These are phyloP conservation scores for Monopis laevigella DNA, from an alignment of 2,888 invertebrate genomes.

Conservation along the genomic window DNA sequence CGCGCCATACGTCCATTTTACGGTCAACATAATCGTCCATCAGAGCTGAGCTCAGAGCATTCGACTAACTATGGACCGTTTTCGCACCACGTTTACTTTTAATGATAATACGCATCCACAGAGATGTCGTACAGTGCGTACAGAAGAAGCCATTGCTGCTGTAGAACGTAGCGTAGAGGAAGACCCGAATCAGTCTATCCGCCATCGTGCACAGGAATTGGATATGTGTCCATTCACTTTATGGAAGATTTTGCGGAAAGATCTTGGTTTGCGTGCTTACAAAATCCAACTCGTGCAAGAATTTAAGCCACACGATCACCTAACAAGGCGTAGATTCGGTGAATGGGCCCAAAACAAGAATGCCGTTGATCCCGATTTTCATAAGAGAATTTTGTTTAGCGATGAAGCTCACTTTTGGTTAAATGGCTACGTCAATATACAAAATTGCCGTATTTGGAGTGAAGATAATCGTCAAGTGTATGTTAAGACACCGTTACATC, in stretches of 20 bases:
- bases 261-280: conserved; percentile 24
- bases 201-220: conserved; percentile 24
- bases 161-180: too few species aligned
- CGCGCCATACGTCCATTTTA: too few species aligned
- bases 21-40: too few species aligned
- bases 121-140: too few species aligned
- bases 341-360: conserved; percentile 23
- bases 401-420: conserved; percentile 27
- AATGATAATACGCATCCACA: too few species aligned
- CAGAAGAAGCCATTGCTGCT: too few species aligned
- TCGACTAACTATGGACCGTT: too few species aligned
- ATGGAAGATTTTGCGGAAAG: conserved; percentile 20
- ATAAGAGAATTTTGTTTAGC: conserved; percentile 19
- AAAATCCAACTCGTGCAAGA: conserved; percentile 19
- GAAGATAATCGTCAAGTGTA: conserved; percentile 23
- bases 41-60: too few species aligned
- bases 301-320: conserved; percentile 21
- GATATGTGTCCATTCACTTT: conserved; percentile 22
- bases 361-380: conserved; percentile 21
- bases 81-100: too few species aligned
- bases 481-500: conserved; percentile 27
- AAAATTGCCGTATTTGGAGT: conserved; percentile 28
- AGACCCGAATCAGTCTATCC: conserved; percentile 22
- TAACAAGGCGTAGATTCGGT: conserved; percentile 20
- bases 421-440: conserved; percentile 31